These are phyloP conservation scores for Equus quagga DNA, from an alignment of 2,113 vertebrate genomes.

Conservation along the genomic window DNA sequence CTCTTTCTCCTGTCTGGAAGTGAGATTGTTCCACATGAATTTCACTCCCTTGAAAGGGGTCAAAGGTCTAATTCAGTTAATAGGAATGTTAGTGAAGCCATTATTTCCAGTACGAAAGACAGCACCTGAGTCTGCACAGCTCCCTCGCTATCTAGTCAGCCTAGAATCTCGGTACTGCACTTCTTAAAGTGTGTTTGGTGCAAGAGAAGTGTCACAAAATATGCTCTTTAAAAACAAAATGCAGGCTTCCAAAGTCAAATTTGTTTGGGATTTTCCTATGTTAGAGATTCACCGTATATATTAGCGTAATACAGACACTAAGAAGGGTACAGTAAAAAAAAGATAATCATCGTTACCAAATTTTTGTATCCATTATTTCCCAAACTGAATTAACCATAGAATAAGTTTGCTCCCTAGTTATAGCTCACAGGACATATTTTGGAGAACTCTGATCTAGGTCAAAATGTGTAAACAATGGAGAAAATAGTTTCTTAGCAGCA, in stretches of 20 bases:
- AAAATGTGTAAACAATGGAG: not conserved
- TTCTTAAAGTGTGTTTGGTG: not conserved
- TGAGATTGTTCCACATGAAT: constrained; percentile 26
- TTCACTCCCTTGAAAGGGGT: not conserved
- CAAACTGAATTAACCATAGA: not conserved
- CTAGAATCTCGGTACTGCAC: not conserved
- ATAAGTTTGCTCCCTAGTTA: not conserved
- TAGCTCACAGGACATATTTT: not conserved
- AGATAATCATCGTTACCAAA: not conserved
- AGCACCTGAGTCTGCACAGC: not conserved
- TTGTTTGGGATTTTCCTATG: not conserved
- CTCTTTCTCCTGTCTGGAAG: not conserved
- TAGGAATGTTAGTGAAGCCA: not conserved
- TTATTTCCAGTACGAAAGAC: constrained; percentile 26
- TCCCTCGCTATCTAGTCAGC: not conserved
- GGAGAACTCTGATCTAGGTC: not conserved
- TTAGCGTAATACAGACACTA: not conserved
- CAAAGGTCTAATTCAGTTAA: constrained; percentile 10
- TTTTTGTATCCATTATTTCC: not conserved
- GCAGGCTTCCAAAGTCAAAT: not conserved
- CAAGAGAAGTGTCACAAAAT: not conserved
- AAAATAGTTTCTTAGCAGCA: not conserved
- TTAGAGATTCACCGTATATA: not conserved
- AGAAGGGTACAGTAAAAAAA: not conserved
- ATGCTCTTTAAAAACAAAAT: not conserved